Base-by-base conservation (phyloP, 1,140 invertebrate species). In the Drosophila nikananu region DNA sequence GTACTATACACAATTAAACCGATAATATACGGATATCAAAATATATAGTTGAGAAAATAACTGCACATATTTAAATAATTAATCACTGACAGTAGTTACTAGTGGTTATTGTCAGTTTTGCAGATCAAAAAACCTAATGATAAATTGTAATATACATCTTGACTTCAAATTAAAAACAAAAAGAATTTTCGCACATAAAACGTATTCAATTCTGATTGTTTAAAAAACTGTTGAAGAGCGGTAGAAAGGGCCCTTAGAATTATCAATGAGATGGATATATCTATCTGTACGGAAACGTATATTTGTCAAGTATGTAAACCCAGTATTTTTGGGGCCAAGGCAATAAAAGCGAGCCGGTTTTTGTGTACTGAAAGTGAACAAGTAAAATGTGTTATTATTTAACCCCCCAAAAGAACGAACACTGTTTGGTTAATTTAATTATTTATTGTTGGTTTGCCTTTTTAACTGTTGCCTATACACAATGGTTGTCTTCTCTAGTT, bases 381-480 rank as follows among this genome's bases (percentile, higher is more conserved):
- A 58, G 19, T 15, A 12, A 57, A 57, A 27, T 71, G 48, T 23
- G 27, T 27, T 61, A 27, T 9, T 55, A 15, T 42, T 58, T 35
- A 32, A 19, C 48, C 17, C 8, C 4, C 8, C 13, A 60, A 21
- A 48, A 57, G 9, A 21, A 55, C 10, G 2, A 27, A 12, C 46
- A 42, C 17, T 23, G 46, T 48, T 27, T 75, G 2, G 7, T 86
- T 82, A 60, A 46, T 82, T 66, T 67, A 55, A 55, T 37, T 70
- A 25, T 80, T 86, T 71, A 65, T 60, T 83, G 72, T 68, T 70
- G 58, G 42, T 83, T 55, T 83, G 55, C 79, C 48, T 78, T 77
- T 83, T 77, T 80, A 86, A 86, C 80, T 58, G 61, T 82, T 86
- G 83, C 75, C 83, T 86, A 86, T 82, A 86, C 83, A 86, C 71